These are phyloP conservation scores for Oxyteleia sp. DNA, from an alignment of 2,888 invertebrate species.

Conservation along the genomic window DNA sequence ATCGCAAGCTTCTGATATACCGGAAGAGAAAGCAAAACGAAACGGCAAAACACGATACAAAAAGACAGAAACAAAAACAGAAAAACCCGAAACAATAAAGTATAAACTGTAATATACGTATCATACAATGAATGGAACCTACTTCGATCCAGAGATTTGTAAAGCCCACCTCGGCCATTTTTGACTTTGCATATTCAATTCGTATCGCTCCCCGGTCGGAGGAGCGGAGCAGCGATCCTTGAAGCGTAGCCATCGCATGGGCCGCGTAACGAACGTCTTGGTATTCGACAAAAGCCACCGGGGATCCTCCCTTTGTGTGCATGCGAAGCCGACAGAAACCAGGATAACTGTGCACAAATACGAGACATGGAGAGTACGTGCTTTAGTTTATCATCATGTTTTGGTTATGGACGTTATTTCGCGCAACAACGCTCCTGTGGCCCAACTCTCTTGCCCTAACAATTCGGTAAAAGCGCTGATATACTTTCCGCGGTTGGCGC, in stretches of 20 bases:
- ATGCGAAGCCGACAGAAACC: slow-evolving; percentile 99
- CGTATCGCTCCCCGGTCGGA: slow-evolving; percentile 99
- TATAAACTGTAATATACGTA: slow-evolving; percentile 58
- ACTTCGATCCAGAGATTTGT: slow-evolving; percentile 88
- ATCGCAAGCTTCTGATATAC: slow-evolving; percentile 24
- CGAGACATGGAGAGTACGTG: slow-evolving; percentile 85
- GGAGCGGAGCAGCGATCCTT: slow-evolving; percentile 98
- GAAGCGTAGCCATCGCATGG: slow-evolving; percentile 97
- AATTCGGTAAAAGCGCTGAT: slow-evolving; percentile 16
- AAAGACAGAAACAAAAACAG: slow-evolving; percentile 88
- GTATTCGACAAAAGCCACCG: slow-evolving; percentile 99
- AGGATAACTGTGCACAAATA: slow-evolving; percentile 95
- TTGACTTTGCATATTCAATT: slow-evolving; percentile 99
- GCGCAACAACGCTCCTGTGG: not conserved
- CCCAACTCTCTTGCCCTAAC: not conserved
- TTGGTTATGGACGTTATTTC: slow-evolving; percentile 14
- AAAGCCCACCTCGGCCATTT: slow-evolving; percentile 95
- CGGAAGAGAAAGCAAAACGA: slow-evolving; percentile 31
- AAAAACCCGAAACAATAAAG: slow-evolving; percentile 36
- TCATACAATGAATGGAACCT: slow-evolving; percentile 85
- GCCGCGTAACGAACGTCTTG: slow-evolving; percentile 96
- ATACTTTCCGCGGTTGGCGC: not conserved
- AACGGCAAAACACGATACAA: slow-evolving; percentile 77
- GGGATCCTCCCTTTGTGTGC: slow-evolving; percentile 95
- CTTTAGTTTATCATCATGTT: slow-evolving; percentile 77